Conservation (phyloP, 1,140 invertebrate species). For the Drosophila parabipectinata region DNA sequence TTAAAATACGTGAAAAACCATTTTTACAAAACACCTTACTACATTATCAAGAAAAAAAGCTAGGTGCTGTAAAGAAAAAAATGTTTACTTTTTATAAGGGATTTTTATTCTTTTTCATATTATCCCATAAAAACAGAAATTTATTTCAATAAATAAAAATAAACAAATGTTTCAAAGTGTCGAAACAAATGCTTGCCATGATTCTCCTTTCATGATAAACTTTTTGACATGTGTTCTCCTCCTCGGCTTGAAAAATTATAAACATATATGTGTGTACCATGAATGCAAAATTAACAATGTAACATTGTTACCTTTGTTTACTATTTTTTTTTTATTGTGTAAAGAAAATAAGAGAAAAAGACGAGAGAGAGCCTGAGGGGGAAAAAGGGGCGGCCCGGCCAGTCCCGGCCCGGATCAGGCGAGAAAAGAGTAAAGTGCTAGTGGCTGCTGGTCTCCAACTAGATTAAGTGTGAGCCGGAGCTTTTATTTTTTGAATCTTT, state of each 20-base stretch:
- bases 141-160: no score
- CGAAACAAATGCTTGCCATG: background rate
- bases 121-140: no score
- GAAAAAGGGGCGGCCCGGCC: background rate
- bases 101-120: no score
- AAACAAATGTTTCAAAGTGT: background rate
- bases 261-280: background rate
- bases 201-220: background rate
- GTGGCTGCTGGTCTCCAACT: slow-evolving; percentile 61
- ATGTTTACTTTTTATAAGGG: no score
- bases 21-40: no score
- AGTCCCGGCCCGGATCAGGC: background rate
- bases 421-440: slow-evolving; percentile 36
- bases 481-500: slow-evolving; percentile 64
- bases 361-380: background rate
- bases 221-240: background rate
- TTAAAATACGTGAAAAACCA: no score
- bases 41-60: no score
- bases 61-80: no score
- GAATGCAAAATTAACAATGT: slow-evolving; percentile 3
- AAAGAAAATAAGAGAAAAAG: background rate
- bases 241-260: background rate
- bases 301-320: slow-evolving; percentile 6
- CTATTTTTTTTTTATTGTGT: slow-evolving; percentile 15
- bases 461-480: slow-evolving; percentile 69